phyloP scores from a whole-genome alignment of 1,140 invertebrate species.

The Muscidifurax raptorellus region DNA sequence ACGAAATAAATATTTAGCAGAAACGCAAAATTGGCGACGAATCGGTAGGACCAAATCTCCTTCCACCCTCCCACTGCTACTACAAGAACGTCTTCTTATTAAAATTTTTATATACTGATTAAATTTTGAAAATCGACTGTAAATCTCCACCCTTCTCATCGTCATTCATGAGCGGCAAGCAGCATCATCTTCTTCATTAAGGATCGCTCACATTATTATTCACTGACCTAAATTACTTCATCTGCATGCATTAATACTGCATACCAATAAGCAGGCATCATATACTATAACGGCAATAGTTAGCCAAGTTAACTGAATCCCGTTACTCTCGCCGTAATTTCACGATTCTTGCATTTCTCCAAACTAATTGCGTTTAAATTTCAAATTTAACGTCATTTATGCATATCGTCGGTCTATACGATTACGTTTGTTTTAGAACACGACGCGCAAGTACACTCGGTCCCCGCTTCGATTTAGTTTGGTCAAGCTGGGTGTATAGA shows the following conservation, averaged over 20 bases:
- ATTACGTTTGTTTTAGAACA: neutral
- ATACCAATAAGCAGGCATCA: slow-evolving; percentile 30
- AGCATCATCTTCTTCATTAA: slow-evolving; percentile 27
- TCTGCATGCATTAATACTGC: slow-evolving; percentile 33
- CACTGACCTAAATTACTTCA: slow-evolving; percentile 35
- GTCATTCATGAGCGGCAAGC: neutral
- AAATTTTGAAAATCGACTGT: neutral
- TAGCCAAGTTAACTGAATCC: neutral
- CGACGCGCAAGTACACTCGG: neutral
- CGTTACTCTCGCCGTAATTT: neutral
- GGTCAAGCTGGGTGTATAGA: neutral
- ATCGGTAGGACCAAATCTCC: too few relatives aligned
- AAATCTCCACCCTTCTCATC: neutral
- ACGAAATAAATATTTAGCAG: too few relatives aligned
- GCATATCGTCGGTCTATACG: neutral
- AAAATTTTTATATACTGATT: too few relatives aligned
- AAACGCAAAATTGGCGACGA: too few relatives aligned
- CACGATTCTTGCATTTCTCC: too few relatives aligned
- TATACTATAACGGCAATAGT: neutral
- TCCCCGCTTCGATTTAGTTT: neutral
- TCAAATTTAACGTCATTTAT: neutral
- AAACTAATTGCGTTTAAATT: too few relatives aligned
- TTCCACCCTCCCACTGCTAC: too few relatives aligned
- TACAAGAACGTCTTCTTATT: too few relatives aligned
- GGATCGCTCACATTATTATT: neutral